These are phyloP conservation scores for Ridgeia piscesae DNA, from an alignment of 1,140 invertebrate genomes.

Conservation along the genomic window DNA sequence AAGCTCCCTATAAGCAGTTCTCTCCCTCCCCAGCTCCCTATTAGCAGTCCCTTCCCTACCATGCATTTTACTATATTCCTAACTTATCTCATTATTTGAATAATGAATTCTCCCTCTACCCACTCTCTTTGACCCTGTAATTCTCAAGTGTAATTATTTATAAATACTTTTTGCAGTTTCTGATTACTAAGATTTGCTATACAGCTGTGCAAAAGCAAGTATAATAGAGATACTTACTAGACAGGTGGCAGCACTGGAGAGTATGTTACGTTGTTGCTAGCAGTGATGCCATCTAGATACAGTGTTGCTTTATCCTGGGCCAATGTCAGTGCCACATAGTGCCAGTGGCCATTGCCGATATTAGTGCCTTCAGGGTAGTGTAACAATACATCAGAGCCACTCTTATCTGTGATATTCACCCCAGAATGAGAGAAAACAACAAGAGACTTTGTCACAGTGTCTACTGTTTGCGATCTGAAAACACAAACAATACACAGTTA, in stretches of 20 bases:
- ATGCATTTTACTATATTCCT: too few relatives aligned
- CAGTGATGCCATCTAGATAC: neutral
- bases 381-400: neutral
- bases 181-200: neutral
- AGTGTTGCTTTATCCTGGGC: neutral
- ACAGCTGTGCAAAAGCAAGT: neutral
- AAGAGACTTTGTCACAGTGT: neutral
- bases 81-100: too few relatives aligned
- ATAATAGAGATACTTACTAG: neutral
- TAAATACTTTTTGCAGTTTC: too few relatives aligned
- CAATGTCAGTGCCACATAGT: neutral
- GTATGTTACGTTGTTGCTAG: neutral
- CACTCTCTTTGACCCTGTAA: too few relatives aligned
- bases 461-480: neutral
- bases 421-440: neutral
- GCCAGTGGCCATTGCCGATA: neutral
- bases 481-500: neutral
- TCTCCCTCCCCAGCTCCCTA: too few relatives aligned
- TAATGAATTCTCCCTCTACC: too few relatives aligned
- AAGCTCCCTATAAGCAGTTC: too few relatives aligned
- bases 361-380: neutral
- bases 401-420: neutral
- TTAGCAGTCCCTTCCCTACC: too few relatives aligned
- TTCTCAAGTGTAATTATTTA: too few relatives aligned
- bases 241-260: neutral